A percentile compares a stretch with the other conserved stretches of the same genome.
Conservation (phyloP, 2,113 vertebrate genomes). For the Ceyx cyanopectus region DNA sequence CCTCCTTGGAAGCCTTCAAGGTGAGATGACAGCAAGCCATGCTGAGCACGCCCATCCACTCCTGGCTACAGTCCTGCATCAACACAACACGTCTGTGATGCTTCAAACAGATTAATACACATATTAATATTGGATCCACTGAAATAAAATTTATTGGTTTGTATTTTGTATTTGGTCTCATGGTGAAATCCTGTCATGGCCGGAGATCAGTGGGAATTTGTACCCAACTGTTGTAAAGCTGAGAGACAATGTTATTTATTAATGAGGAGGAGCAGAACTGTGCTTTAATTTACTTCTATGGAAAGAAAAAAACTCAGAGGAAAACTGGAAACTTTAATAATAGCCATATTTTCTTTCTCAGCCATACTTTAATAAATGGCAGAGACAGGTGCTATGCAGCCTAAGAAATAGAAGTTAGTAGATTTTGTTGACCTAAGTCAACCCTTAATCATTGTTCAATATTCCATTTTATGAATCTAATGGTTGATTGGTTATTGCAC, state of each 20-base stretch:
- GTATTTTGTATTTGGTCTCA: neutral
- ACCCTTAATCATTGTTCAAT: neutral
- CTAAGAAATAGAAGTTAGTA: neutral
- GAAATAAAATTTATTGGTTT: neutral
- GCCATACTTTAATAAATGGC: neutral
- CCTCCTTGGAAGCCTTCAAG: neutral
- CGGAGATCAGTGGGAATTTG: neutral
- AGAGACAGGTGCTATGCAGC: neutral
- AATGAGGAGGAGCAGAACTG: neutral
- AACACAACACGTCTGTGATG: neutral
- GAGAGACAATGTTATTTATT: neutral
- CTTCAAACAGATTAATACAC: neutral
- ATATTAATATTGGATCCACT: neutral
- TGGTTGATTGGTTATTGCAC: neutral
- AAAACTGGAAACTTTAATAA: neutral
- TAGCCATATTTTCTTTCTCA: neutral
- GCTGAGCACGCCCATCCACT: rapidly evolving
- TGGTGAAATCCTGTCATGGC: neutral
- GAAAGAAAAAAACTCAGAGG: neutral
- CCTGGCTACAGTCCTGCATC: neutral
- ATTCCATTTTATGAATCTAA: neutral
- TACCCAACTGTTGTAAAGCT: neutral
- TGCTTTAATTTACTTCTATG: neutral
- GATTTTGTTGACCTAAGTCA: neutral
- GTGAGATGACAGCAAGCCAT: neutral